Conservation (phyloP, 2,113 vertebrate species). For the Pycnonotus jocosus region DNA sequence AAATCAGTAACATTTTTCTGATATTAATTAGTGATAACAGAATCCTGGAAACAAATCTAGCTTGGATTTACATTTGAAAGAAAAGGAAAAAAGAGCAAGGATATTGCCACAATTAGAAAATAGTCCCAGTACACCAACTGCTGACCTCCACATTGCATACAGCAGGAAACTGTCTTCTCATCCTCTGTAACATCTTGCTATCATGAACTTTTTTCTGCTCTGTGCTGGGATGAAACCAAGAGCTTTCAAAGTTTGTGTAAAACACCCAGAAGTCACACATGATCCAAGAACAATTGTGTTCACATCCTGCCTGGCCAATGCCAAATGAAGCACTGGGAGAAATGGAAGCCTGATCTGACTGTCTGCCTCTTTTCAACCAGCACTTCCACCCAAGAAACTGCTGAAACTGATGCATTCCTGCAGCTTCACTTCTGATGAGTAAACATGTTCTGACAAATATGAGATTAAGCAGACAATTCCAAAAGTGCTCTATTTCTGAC, state of each 20-base stretch:
- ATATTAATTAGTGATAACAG: constrained; percentile 1
- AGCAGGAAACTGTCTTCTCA: background rate
- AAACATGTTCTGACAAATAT: constrained; percentile 20
- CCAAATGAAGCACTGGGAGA: background rate
- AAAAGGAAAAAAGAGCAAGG: background rate
- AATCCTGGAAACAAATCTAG: background rate
- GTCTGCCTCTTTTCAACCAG: background rate
- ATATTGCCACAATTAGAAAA: background rate
- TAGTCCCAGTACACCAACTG: background rate
- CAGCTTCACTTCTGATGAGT: background rate
- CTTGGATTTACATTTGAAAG: background rate
- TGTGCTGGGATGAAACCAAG: background rate
- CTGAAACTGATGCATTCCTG: background rate
- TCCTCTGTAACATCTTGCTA: background rate
- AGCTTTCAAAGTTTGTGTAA: background rate
- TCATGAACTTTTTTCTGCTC: background rate
- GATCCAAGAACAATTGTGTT: background rate
- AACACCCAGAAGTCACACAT: background rate
- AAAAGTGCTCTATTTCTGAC: background rate
- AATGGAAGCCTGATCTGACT: background rate
- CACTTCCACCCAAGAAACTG: background rate
- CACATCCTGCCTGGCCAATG: background rate
- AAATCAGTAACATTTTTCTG: background rate
- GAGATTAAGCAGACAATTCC: constrained; percentile 8
- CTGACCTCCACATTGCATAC: background rate